Percentiles rank a stretch among this genome's conserved stretches.
phyloP scores from a whole-genome alignment of 2,797 vertebrate genomes.

The Hemitrygon akajei region DNA sequence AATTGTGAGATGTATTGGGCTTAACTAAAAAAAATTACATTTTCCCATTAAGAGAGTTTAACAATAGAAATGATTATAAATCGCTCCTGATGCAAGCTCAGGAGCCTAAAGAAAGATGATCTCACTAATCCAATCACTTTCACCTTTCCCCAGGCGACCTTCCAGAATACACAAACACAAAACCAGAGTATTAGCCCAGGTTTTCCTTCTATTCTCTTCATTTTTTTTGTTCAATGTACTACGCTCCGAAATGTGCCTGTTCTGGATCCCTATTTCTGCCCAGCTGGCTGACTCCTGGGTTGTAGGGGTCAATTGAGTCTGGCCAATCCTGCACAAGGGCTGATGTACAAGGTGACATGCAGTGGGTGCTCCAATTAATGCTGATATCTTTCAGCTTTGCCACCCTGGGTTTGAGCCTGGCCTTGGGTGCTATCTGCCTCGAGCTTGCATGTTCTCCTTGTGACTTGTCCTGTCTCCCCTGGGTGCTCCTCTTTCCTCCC shows the following conservation, averaged over 20 bases:
- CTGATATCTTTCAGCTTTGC: no score
- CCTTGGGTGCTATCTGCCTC: no score
- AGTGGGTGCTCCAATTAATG: no score
- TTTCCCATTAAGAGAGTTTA: slow-evolving; percentile 2
- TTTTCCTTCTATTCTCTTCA: neutral
- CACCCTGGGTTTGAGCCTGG: no score
- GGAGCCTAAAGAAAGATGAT: neutral
- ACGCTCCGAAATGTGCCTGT: neutral
- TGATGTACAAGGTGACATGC: no score
- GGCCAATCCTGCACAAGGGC: no score
- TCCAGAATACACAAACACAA: neutral
- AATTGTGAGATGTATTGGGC: neutral
- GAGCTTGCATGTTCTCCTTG: no score
- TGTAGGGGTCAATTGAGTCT: no score
- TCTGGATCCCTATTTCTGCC: neutral
- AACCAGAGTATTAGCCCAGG: neutral
- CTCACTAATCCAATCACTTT: neutral
- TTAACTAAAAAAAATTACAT: neutral
- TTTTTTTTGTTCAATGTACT: neutral
- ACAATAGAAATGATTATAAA: neutral
- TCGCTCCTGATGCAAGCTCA: neutral
- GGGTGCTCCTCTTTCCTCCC: no score
- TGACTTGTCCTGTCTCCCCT: no score
- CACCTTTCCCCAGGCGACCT: neutral
- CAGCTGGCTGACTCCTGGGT: no score